Evolutionary conservation across 2,113 vertebrate species (phyloP).

Genomic region (Microtus montanus): DNA sequence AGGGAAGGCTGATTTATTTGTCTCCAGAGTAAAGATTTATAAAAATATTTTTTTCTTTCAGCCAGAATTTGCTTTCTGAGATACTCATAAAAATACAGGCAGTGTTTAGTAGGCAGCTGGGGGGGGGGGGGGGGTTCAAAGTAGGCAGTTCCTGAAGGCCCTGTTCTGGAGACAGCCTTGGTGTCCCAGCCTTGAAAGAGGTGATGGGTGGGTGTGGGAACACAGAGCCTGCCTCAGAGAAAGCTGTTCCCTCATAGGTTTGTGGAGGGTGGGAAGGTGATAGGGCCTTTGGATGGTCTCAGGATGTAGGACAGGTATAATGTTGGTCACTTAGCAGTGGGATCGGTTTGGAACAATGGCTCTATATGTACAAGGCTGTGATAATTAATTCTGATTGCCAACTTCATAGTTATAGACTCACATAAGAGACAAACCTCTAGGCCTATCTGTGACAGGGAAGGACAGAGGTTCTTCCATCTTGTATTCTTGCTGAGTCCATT

Average conservation of each 20-base stretch:
- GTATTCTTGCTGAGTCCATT: not conserved
- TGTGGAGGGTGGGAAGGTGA: not conserved
- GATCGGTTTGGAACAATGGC: not conserved
- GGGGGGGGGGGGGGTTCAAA: not conserved
- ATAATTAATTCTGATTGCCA: not conserved
- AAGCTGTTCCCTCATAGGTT: not conserved
- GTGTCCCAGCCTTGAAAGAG: too few relatives aligned
- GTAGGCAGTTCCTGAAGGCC: not conserved
- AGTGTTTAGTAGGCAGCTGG: not conserved
- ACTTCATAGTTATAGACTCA: not conserved
- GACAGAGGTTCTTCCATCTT: not conserved
- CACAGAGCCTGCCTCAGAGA: not conserved
- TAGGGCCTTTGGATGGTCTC: not conserved
- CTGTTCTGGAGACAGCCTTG: not conserved
- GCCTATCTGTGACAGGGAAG: not conserved
- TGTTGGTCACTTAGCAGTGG: not conserved
- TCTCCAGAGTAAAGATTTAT: slow-evolving; percentile 19
- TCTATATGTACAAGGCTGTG: not conserved
- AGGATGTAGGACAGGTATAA: not conserved
- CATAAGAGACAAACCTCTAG: not conserved
- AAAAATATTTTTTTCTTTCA: slow-evolving; percentile 2
- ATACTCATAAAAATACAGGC: slow-evolving; percentile 34
- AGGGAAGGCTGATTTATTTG: slow-evolving; percentile 8
- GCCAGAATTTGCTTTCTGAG: slow-evolving; percentile 40
- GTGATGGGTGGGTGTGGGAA: fast-evolving